Evolutionary conservation across 2,113 vertebrate species (phyloP), one percentile per base, ranked within the genome.

Genomic region (Oreochromis aureus): DNA sequence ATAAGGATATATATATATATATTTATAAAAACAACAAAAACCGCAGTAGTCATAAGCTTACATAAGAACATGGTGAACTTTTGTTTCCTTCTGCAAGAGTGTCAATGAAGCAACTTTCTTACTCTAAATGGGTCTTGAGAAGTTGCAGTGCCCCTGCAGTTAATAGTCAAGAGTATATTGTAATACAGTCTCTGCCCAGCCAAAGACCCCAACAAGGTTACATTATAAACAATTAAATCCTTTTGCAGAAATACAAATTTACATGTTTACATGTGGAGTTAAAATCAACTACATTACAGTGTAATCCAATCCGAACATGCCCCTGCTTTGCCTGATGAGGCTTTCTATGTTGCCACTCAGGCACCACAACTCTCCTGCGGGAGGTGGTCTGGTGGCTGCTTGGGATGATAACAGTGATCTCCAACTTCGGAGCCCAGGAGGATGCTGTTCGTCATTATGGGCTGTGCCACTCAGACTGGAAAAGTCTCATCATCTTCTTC

Each of bases 211-310:
- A 83, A 94, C 93, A 94, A 87, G 87, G 81, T 93, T 94, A 94
- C 92, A 91, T 94, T 94, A 94, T 95, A 95, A 96, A 96, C 93
- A 93, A 93, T 93, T 93, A 92, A 95, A 94, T 94, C 93, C 89
- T 93, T 95, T 96, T 90, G 94, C 94, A 93, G 94, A 95, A 94
- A 94, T 94, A 96, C 95, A 96, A 95, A 94, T 96, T 90, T 96
- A 96, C 95, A 96, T 91, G 92, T 96, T 93, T 95, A 96, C 95
- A 96, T 41, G 87, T 93, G 92, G 91, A 91, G 91, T 96, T 96
- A 94, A 96, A 95, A 95, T 94, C 87, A 88, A 95, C 93, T 92
- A 94, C 93, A 94, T 95, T 94, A 96, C 95, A 95, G 95, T 93
- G 95, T 90, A 94, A 95, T 94, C 92, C 84, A 91, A 94, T 92